phyloP scores from a whole-genome alignment of 2,797 vertebrate species.

The Sebastes minor region DNA sequence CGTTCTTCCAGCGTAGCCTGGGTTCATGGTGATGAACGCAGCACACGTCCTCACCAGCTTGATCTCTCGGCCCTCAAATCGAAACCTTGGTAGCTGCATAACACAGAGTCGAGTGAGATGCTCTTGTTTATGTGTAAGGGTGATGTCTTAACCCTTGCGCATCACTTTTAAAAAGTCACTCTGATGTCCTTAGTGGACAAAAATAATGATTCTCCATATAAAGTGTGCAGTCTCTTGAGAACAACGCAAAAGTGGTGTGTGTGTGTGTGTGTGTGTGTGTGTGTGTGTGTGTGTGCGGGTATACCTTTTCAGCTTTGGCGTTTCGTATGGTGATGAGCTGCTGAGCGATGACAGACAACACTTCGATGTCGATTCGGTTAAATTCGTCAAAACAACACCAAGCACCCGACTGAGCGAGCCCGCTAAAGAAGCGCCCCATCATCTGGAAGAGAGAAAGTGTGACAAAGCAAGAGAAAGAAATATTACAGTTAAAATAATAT shows the following conservation, averaged over 20 bases:
- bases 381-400: slow-evolving; percentile 94
- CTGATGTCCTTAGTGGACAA: background rate
- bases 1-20: slow-evolving; percentile 89
- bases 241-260: background rate
- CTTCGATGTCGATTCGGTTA: slow-evolving; percentile 90
- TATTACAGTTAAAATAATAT: background rate
- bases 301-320: slow-evolving; percentile 89
- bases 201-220: background rate
- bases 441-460: slow-evolving; percentile 78
- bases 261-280: background rate
- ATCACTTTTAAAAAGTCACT: background rate
- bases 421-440: slow-evolving; percentile 92
- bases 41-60: slow-evolving; percentile 89
- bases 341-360: slow-evolving; percentile 90
- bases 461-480: background rate
- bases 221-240: background rate
- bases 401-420: slow-evolving; percentile 89
- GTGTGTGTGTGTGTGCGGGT: background rate
- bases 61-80: slow-evolving; percentile 90
- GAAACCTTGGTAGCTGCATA: slow-evolving; percentile 84
- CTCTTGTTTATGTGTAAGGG: background rate
- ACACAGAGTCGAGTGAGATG: slow-evolving; percentile 4
- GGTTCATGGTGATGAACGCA: slow-evolving; percentile 93
- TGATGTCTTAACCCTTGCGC: background rate
- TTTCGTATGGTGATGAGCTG: slow-evolving; percentile 90